Base-by-base conservation (phyloP, 1,140 invertebrate species). In the Drosophila leontia region DNA sequence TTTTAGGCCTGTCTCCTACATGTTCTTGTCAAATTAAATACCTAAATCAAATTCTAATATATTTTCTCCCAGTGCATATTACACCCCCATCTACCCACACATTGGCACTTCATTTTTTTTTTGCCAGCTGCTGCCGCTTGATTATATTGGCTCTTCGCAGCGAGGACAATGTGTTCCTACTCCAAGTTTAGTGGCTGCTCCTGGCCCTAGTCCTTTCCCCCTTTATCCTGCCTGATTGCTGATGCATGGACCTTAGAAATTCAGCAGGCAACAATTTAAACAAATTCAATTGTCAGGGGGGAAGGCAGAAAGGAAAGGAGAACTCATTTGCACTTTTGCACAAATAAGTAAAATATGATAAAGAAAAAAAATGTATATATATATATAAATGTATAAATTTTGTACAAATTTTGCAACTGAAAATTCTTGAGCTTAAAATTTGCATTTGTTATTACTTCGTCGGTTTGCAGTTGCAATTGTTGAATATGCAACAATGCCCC, bases 401-500 rank as follows among this genome's bases (percentile, higher is more conserved):
- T 69, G 41, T 48, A 80, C 67, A 75, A 56, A 83, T 88, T 78
- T 78, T 68, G 76, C 70, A 75, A 80, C 64, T 76, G 50, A 80
- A 88, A 80, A 80, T 88, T 84, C 80, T 84, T 88, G 78, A 83
- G 84, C 77, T 84, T 90, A 75, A 78, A 87, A 88, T 88, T 88
- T 88, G 85, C 84, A 88, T 88, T 90, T 90, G 85, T 84, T 90
- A 88, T 88, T 88, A 88, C 80, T 88, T 84, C 53, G 84, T 88
- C 74, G 84, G 80, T 88, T 78, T 67, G 75, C 75, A 74, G 76
- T 63, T 88, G 83, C 84, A 88, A 70, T 80, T 80, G 72, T 88
- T 90, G 85, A 84, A 88, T 90, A 81, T 84, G 84, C 84, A 88
- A 84, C 85, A 83, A 63, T 75, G 68, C 60, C 71, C 58, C 58